Evolutionary conservation across 1,140 invertebrate species (phyloP).

Genomic region (Listronotus oregonensis): DNA sequence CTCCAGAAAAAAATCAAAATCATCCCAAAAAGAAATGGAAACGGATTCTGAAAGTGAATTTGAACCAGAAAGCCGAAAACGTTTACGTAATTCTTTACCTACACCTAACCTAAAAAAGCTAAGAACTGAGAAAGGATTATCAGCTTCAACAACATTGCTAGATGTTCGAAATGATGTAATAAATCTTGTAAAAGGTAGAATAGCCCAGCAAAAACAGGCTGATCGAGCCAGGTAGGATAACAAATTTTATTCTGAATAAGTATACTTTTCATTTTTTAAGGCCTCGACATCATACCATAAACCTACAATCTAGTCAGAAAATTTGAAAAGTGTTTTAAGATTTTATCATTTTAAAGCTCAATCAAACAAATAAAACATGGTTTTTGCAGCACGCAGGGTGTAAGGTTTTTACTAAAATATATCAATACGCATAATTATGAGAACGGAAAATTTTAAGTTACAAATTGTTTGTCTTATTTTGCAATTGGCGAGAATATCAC

Average conservation of each 20-base stretch:
- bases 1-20: not conserved
- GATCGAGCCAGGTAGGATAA: slow-evolving; percentile 29
- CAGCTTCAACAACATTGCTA: slow-evolving; percentile 31
- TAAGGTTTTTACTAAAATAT: too few relatives aligned
- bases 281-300: too few relatives aligned
- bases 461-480: too few relatives aligned
- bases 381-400: too few relatives aligned
- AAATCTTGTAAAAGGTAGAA: slow-evolving; percentile 57
- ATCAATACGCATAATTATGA: too few relatives aligned
- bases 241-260: not conserved
- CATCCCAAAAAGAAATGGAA: not conserved
- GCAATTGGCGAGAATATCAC: too few relatives aligned
- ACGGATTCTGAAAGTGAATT: slow-evolving; percentile 40
- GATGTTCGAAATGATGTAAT: slow-evolving; percentile 59
- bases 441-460: too few relatives aligned
- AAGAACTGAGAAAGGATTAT: slow-evolving; percentile 11
- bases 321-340: too few relatives aligned
- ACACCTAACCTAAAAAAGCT: slow-evolving; percentile 24
- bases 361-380: too few relatives aligned
- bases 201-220: slow-evolving; percentile 56
- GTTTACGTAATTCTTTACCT: slow-evolving; percentile 1
- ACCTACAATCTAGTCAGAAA: too few relatives aligned
- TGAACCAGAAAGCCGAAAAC: slow-evolving; percentile 1
- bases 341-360: too few relatives aligned
- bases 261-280: too few relatives aligned